Base-by-base conservation (phyloP, 2,888 invertebrate species). In the Galeruca laticollis region DNA sequence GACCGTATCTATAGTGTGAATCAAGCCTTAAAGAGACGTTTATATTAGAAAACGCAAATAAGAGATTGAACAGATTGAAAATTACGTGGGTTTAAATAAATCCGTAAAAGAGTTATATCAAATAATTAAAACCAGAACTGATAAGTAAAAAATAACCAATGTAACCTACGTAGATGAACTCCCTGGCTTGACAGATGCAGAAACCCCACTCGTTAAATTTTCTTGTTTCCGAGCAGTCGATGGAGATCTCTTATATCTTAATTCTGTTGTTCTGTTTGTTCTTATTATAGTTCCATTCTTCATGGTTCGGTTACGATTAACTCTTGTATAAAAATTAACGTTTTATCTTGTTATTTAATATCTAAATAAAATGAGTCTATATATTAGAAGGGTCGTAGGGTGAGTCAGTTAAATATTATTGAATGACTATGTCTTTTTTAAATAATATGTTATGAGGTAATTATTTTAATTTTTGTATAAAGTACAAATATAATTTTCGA, bases 211-310 rank as follows among this genome's bases (percentile, higher is more conserved):
- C 11, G 49, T 21, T 56, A 21, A 54, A 63, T 70, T 68, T 66
- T 73, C 75, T 21, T 47, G 54, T 73, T 75, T 77, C 60, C 74
- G 75, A 18, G 59, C 70, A 6, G 43, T 64, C 33, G 75, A 73
- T 9, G 76, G 74, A 49, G 74, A 73, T 74, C 76, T 72, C 56
- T 71, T 73, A 61, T 71, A 76, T 40, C 78, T 35, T 40, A 79
- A 56, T 66, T 79, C 78, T 52, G 78, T 73, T 21, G 77, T 77
- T 70, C 63, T 73, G 59, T 79, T 79, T 2, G 71, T 79, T 70
- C 77, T 75, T 59, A 78, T 74, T 37, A 73, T 56, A 18, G 57
- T 68, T 3, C 54, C 54, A 74, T 73, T 75, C 72, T 78, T 78
- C 77, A 77, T 78, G 63, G 60, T 69, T 65, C 13, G n/a, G 18